phyloP scores from a whole-genome alignment of 2,888 invertebrate species.

The Leucophenga montana region DNA sequence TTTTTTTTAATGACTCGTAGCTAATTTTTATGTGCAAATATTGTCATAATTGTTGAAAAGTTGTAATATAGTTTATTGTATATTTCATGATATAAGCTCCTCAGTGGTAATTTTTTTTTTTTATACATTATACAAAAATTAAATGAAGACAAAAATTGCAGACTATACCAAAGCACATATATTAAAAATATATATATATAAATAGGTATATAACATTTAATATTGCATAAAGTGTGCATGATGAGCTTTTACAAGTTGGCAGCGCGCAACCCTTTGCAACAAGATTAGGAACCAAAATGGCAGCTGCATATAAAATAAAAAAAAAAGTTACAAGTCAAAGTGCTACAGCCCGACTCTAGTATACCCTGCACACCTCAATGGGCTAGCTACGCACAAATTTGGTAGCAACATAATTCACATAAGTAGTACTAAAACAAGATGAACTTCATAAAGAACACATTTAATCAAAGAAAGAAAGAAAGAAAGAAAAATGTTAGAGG shows the following conservation, averaged over 20 bases:
- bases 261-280: neutral
- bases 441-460: too few relatives aligned
- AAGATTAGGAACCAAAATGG: neutral
- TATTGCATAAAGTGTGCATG: neutral
- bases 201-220: too few relatives aligned
- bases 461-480: too few relatives aligned
- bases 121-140: too few relatives aligned
- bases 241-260: neutral
- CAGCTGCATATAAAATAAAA: neutral
- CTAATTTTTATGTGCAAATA: constrained; percentile 18
- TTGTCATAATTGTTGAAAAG: constrained; percentile 5
- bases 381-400: too few relatives aligned
- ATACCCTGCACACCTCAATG: too few relatives aligned
- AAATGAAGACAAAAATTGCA: too few relatives aligned
- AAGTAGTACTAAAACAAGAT: too few relatives aligned
- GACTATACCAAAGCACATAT: neutral
- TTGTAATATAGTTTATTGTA: neutral
- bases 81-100: neutral
- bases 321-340: too few relatives aligned
- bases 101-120: neutral
- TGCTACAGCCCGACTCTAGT: too few relatives aligned
- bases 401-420: too few relatives aligned
- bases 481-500: too few relatives aligned
- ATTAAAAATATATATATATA: neutral
- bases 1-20: neutral